Evolutionary conservation across 1,140 invertebrate species (phyloP), one percentile per base, ranked within the genome.

Genomic region (Drosophila simulans): DNA sequence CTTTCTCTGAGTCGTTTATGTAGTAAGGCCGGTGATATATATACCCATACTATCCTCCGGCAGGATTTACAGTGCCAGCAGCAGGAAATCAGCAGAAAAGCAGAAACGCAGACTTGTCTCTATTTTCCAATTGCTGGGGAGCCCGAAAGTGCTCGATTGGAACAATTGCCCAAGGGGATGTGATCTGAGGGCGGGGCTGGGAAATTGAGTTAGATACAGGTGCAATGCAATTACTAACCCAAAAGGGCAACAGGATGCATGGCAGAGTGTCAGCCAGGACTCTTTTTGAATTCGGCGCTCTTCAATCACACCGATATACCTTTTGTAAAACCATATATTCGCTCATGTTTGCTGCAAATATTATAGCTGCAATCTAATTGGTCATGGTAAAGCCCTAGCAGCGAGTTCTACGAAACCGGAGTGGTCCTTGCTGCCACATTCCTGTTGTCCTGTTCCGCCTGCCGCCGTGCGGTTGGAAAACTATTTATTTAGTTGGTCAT

Each of bases 401-500:
- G n/a, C 17, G 39, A 45, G 22, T 37, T 22, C 39, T 13, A 58
- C 37, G 17, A 59, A 49, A 46, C 39, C 25, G 66, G 57, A 62
- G 68, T 54, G 34, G 7, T 59, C 22, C 37, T 43, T 37, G 55
- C 22, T 25, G 20, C 13, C 17, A 12, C 39, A 34, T 17, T 63
- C 31, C 46, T 52, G 52, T 51, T 57, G 46, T 40, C 57, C 58
- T 57, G 51, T 52, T 65, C 45, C 57, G 37, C 57, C 71, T 57
- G 52, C 69, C 76, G 60, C 27, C 60, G 64, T 89, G 80, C 80
- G 84, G 84, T 80, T 83, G 71, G 63, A 80, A 89, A 89, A 89
- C 84, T 89, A 89, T 89, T 89, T 89, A 84, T 89, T 84, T 89
- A 89, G 84, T 80, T 89, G 84, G 80, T 84, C 84, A 89, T 89